phyloP scores from a whole-genome alignment of 2,113 vertebrate species.

The Hemiprocne comata region DNA sequence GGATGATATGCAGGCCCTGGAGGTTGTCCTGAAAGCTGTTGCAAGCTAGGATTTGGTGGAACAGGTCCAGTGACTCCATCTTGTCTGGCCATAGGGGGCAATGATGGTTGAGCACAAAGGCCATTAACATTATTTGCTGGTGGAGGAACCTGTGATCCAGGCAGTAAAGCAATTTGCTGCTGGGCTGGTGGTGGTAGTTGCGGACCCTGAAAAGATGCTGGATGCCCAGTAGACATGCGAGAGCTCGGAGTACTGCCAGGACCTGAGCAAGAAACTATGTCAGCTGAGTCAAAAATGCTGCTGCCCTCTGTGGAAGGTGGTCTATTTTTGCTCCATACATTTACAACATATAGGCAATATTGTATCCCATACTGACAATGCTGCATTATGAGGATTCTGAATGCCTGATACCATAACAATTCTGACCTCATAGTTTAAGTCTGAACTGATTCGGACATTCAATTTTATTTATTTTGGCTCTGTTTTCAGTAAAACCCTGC shows the following conservation, averaged over 20 bases:
- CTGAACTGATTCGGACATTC: background rate
- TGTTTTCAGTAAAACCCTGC: background rate
- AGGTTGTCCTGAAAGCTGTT: constrained; percentile 74
- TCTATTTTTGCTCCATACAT: background rate
- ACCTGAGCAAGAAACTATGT: constrained; percentile 49
- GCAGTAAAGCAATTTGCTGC: constrained; percentile 63
- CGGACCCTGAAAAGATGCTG: constrained; percentile 66
- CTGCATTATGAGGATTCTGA: background rate
- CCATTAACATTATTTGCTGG: constrained; percentile 69
- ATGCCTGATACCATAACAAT: background rate
- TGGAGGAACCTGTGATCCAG: constrained; percentile 75
- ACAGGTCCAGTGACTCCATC: constrained; percentile 76
- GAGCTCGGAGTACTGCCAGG: constrained; percentile 61
- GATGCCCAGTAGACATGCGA: constrained; percentile 57
- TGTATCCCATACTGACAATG: background rate
- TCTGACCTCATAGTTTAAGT: background rate
- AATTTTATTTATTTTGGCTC: background rate
- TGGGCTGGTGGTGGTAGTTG: constrained; percentile 60
- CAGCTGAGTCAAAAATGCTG: background rate
- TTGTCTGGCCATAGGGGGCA: constrained; percentile 64
- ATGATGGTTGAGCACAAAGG: constrained; percentile 58
- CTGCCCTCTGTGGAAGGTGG: background rate
- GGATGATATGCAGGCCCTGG: constrained; percentile 80
- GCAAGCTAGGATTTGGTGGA: constrained; percentile 73
- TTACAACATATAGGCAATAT: rapidly evolving